These are phyloP conservation scores for Raja brachyura DNA, from an alignment of 2,113 vertebrate genomes.

Conservation along the genomic window DNA sequence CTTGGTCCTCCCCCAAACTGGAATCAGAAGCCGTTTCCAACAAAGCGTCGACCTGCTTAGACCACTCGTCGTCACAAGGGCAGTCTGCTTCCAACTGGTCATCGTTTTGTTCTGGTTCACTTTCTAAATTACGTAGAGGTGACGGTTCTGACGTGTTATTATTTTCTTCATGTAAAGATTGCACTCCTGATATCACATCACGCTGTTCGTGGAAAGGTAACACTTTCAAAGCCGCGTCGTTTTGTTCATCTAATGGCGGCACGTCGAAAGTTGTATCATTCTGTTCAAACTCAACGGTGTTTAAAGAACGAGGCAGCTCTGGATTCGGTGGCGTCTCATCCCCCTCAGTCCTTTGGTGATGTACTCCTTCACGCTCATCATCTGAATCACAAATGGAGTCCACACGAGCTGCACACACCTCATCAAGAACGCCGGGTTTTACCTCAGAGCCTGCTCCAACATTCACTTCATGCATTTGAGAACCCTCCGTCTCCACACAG, in stretches of 20 bases:
- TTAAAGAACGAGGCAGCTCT: background rate
- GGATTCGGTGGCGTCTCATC: background rate
- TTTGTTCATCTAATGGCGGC: too few species aligned
- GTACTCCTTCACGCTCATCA: background rate
- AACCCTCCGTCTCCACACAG: background rate
- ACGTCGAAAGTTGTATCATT: background rate
- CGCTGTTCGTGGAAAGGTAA: too few species aligned
- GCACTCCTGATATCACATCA: too few species aligned
- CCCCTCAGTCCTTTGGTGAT: background rate
- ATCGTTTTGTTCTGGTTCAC: background rate
- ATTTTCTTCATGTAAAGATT: too few species aligned
- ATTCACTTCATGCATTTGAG: background rate
- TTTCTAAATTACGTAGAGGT: background rate
- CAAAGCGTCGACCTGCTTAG: background rate
- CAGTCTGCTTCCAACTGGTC: background rate
- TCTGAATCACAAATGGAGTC: background rate
- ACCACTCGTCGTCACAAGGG: constrained; percentile 21
- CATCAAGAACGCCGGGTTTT: background rate
- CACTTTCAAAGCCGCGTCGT: too few species aligned
- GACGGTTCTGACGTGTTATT: background rate
- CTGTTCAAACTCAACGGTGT: background rate
- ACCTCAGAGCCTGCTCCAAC: background rate
- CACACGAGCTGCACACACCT: too few species aligned
- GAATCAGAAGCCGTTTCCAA: background rate
- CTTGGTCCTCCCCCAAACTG: background rate